A percentile compares a stretch with the other conserved stretches of the same genome.
These are phyloP conservation scores for Scolopax bukidnonensis DNA, from an alignment of 2,797 vertebrate species.

Conservation along the genomic window DNA sequence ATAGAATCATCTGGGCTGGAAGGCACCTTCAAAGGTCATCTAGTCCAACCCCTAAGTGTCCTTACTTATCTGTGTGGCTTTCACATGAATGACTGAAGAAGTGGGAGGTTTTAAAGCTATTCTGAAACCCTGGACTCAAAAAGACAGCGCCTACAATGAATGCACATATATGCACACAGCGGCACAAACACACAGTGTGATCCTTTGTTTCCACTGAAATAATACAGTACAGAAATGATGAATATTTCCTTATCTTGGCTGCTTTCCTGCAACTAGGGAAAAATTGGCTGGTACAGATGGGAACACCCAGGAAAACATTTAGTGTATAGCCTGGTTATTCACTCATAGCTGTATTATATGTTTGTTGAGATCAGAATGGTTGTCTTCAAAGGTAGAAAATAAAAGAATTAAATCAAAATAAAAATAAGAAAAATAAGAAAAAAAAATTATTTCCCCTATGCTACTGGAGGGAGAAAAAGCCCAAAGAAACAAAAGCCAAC, in stretches of 20 bases:
- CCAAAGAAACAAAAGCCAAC: neutral
- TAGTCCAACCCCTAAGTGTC: neutral
- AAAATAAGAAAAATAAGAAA: neutral
- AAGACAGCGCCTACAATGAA: neutral
- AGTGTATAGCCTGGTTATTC: slow-evolving; percentile 21
- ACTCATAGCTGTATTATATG: neutral
- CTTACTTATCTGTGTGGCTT: neutral
- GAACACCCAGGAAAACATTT: slow-evolving; percentile 70
- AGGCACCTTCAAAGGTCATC: no score
- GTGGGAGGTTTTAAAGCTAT: neutral
- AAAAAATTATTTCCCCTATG: fast-evolving
- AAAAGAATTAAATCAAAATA: neutral
- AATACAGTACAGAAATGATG: slow-evolving; percentile 68
- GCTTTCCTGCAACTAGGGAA: slow-evolving; percentile 64
- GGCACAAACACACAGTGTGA: slow-evolving; percentile 1
- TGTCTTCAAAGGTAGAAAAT: neutral
- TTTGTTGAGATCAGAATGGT: slow-evolving; percentile 10
- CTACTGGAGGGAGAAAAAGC: neutral
- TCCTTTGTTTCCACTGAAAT: slow-evolving; percentile 75
- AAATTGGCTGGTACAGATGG: slow-evolving; percentile 64
- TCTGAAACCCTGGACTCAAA: neutral
- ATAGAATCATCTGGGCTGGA: no score
- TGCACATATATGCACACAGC: neutral
- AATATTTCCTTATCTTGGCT: slow-evolving; percentile 76
- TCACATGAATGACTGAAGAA: neutral